Evolutionary conservation across 2,888 invertebrate genomes (phyloP).

Genomic region (Drosophila fungiperda): DNA sequence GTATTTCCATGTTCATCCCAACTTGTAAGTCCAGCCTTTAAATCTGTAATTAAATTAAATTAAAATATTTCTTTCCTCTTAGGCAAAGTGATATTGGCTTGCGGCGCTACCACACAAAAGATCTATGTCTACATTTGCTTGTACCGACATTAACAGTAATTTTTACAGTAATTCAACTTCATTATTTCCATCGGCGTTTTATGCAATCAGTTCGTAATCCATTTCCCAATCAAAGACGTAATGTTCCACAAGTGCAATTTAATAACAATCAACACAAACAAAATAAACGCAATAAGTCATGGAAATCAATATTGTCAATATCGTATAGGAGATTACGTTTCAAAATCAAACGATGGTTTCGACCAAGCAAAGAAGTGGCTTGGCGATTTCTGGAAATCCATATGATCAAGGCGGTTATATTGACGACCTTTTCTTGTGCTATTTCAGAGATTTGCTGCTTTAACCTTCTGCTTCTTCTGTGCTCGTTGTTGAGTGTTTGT

Average conservation of each 20-base stretch:
- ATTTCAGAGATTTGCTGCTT: conserved; percentile 92
- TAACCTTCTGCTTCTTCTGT: conserved; percentile 91
- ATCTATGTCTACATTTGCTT: conserved; percentile 95
- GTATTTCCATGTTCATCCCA: conserved; percentile 89
- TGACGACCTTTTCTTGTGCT: conserved; percentile 92
- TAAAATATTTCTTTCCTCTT: background rate
- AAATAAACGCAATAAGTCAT: conserved; percentile 5
- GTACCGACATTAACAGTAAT: conserved; percentile 98
- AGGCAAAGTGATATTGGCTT: conserved; percentile 98
- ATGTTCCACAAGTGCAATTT: background rate
- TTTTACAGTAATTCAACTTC: conserved; percentile 97
- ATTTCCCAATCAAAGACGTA: conserved; percentile 8
- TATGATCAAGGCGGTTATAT: conserved; percentile 93
- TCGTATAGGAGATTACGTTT: conserved; percentile 49
- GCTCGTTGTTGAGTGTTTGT: conserved; percentile 90
- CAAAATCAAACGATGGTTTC: conserved; percentile 58
- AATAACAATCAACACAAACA: background rate
- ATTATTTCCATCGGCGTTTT: conserved; percentile 98
- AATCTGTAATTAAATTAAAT: background rate
- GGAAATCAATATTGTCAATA: conserved; percentile 17
- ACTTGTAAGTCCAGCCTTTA: conserved; percentile 88
- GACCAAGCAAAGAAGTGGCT: conserved; percentile 83
- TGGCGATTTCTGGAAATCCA: conserved; percentile 97
- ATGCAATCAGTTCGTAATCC: conserved; percentile 87
- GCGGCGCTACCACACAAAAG: conserved; percentile 93